Evolutionary conservation across 2,113 vertebrate species (phyloP).

Genomic region (Xiphorhynchus elegans): DNA sequence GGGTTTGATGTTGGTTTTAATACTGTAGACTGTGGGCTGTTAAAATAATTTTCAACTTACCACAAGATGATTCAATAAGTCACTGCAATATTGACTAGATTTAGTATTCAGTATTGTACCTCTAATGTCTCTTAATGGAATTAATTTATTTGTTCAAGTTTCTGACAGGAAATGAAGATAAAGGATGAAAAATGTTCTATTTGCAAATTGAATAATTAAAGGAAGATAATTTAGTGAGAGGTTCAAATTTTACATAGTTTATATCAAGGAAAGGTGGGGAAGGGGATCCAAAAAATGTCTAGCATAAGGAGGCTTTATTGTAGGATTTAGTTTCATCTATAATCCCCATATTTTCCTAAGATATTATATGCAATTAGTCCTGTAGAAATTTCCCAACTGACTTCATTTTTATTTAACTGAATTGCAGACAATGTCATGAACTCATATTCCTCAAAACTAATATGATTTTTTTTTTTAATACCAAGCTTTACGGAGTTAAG

Average conservation of each 20-base stretch:
- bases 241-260: background rate
- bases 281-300: background rate
- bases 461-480: background rate
- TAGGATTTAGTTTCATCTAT: background rate
- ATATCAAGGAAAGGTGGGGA: background rate
- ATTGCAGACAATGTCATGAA: background rate
- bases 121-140: conserved; percentile 38
- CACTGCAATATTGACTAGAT: conserved; percentile 18
- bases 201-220: conserved; percentile 37
- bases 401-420: conserved; percentile 1
- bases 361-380: background rate
- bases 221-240: background rate
- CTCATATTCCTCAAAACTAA: background rate
- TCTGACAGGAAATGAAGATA: conserved; percentile 42
- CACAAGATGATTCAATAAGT: conserved; percentile 20
- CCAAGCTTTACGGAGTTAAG: conserved; percentile 23
- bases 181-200: conserved; percentile 22
- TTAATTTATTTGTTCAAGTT: conserved; percentile 48
- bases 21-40: background rate
- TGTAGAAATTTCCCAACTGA: background rate
- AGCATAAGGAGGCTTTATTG: background rate
- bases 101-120: background rate
- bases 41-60: conserved; percentile 39
- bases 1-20: background rate
- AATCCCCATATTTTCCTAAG: background rate